Base-by-base conservation (phyloP, 2,888 invertebrate genomes). In the Hartigia nigra region DNA sequence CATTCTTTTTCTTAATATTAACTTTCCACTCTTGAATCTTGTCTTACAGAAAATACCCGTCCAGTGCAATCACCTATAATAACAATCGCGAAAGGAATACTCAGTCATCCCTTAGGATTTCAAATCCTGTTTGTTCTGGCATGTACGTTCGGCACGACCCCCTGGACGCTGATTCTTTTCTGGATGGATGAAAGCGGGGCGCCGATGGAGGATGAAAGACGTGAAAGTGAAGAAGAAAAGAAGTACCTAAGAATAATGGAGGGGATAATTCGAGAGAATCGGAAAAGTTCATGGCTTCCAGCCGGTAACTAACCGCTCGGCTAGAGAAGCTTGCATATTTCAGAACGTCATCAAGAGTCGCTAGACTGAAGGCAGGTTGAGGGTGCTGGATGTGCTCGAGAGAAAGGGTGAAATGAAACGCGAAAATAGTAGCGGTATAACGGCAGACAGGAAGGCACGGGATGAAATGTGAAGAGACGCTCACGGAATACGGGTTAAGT, bases 281-380 rank as follows among this genome's bases (percentile, higher is more conserved):
- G 39, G 39, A 23, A 55, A 55, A 55, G 39, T 55, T 55, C 39
- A 55, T 2, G 23, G 74, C 79, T 77, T 76, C 79, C 81, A 79
- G 69, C 79, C 81, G 82, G 82, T 84, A 86, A 85, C 85, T 85
- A 84, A 87, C 84, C 83, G 80, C 82, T 80, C 77, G 81, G 78
- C 72, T 14, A 76, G 76, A 75, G 80, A 79, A 80, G 81, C 82
- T 82, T 88, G 86, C 85, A 87, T 88, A 87, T 87, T 88, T 88
- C 81, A 88, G 80, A 85, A 85, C 83, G 85, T 88, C 86, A 86
- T 88, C 86, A 85, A 23, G 84, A 82, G 82, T 79, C 81, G 81
- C 82, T 81, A 72, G n/a, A 76, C 74, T 23, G 74, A 55, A 74
- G 31, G 32, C n/a, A 55, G 31, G 72, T 76, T n/a, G 76, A 75